phyloP scores from a whole-genome alignment of 2,113 vertebrate species.

The Antigone vipio region DNA sequence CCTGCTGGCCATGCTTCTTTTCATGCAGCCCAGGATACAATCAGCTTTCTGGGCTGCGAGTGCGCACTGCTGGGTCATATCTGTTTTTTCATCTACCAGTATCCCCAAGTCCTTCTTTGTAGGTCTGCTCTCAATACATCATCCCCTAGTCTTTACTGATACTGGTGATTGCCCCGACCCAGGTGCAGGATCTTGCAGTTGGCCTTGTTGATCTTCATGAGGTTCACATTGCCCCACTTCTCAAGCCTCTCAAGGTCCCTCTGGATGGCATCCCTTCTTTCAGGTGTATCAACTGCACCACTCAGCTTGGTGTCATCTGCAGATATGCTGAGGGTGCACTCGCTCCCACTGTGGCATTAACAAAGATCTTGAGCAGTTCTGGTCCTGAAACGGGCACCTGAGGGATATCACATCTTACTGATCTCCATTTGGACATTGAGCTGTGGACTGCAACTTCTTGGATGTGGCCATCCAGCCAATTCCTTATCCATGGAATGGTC shows the following conservation, averaged over 20 bases:
- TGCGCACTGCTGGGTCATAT: neutral
- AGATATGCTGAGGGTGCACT: neutral
- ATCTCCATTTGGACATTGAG: neutral
- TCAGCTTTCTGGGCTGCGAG: neutral
- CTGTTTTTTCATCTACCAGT: neutral
- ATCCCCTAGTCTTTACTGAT: neutral
- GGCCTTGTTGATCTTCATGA: neutral
- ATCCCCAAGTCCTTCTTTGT: neutral
- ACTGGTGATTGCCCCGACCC: neutral
- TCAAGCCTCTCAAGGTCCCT: neutral
- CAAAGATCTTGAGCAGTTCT: neutral
- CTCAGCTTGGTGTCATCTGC: neutral
- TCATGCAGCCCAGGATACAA: neutral
- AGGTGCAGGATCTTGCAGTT: neutral
- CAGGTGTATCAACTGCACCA: neutral
- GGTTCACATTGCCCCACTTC: neutral
- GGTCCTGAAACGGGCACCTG: fast-evolving
- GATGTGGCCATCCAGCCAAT: neutral
- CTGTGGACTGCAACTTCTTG: neutral
- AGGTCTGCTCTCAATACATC: neutral
- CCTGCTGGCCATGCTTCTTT: neutral
- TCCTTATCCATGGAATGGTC: neutral
- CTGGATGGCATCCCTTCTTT: neutral
- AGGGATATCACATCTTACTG: neutral
- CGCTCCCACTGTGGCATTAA: neutral